These are phyloP conservation scores for Nymphalis c-album DNA, from an alignment of 2,888 invertebrate species.

Conservation along the genomic window DNA sequence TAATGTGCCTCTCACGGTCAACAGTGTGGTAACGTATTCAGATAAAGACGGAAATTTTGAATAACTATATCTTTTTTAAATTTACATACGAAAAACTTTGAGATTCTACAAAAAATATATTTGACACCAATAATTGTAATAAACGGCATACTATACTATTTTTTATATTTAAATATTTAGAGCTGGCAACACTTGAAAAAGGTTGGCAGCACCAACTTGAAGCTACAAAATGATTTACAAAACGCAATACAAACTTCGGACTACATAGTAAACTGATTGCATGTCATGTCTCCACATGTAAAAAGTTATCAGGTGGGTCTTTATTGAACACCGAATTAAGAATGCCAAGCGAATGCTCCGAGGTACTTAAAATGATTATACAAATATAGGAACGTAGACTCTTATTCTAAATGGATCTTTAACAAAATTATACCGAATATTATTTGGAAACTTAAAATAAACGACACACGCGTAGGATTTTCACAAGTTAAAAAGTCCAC, in stretches of 20 bases:
- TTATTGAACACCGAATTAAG: slow-evolving; percentile 19
- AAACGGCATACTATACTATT: not conserved
- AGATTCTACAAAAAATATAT: slow-evolving; percentile 36
- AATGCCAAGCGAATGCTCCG: slow-evolving; percentile 23
- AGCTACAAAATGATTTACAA: too few species aligned
- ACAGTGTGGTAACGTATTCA: slow-evolving; percentile 27
- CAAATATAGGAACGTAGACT: slow-evolving; percentile 69
- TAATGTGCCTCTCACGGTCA: slow-evolving; percentile 38
- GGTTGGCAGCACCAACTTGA: too few species aligned
- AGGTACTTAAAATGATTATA: slow-evolving; percentile 45
- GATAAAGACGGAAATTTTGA: slow-evolving; percentile 10
- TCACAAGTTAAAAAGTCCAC: not conserved
- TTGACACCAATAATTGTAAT: not conserved
- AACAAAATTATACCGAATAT: slow-evolving; percentile 8
- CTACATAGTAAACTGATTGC: not conserved
- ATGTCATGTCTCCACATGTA: slow-evolving; percentile 9
- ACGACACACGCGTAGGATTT: not conserved
- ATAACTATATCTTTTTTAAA: not conserved
- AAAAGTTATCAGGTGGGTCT: slow-evolving; percentile 14
- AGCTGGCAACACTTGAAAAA: not conserved
- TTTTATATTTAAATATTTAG: not conserved
- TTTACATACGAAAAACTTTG: slow-evolving; percentile 17
- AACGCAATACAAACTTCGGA: too few species aligned
- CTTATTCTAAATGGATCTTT: slow-evolving; percentile 46
- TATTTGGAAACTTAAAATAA: slow-evolving; percentile 7